Base-by-base conservation (phyloP, 2,113 vertebrate genomes). In the Heterochromis multidens region DNA sequence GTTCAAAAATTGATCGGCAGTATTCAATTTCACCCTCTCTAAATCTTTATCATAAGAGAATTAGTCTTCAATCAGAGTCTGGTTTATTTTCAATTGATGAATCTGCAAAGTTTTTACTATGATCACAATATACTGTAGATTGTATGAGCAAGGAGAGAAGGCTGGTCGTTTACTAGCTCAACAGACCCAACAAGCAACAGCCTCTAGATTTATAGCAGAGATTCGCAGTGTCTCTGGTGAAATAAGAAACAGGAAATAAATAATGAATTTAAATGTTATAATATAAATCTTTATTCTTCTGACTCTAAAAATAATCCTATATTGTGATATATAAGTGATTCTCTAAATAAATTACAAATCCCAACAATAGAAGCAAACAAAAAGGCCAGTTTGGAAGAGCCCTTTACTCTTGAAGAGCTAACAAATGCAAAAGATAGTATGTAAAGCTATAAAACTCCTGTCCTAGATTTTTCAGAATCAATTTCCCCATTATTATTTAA, bases 221-320 rank as follows among this genome's bases (percentile, higher is more conserved):
- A 40, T 67, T 67, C 7, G 16, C 25, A 40, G 0, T 25, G n/a
- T 67, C 13, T 67, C 37, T 40, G 37, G 37, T n/a, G n/a, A n/a
- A n/a, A 40, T 3, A 40, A 40, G 1, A 2, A 43, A 43, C 37
- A 43, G 63, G n/a, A 9, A 67, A 67, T 23, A 25, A 23, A 25
- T 0, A 25, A 43, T 25, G n/a, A 0, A 0, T 67, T 17, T 43
- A 43, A 25, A 25, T 25, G 1, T 43, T 14, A 25, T 43, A 16
- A 67, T 43, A 43, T 23, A 67, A 14, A 67, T n/a, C n/a, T n/a
- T n/a, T n/a, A n/a, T n/a, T 67, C 37, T 37, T 40, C 11, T 12
- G 10, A 40, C 3, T 40, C 11, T 12, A 40, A 40, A 37, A 9
- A 37, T 37, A 37, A 37, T 3, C 35, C 2, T 37, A 37, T 37